Conservation (phyloP, 2,797 vertebrate species). For the Prionace glauca region DNA sequence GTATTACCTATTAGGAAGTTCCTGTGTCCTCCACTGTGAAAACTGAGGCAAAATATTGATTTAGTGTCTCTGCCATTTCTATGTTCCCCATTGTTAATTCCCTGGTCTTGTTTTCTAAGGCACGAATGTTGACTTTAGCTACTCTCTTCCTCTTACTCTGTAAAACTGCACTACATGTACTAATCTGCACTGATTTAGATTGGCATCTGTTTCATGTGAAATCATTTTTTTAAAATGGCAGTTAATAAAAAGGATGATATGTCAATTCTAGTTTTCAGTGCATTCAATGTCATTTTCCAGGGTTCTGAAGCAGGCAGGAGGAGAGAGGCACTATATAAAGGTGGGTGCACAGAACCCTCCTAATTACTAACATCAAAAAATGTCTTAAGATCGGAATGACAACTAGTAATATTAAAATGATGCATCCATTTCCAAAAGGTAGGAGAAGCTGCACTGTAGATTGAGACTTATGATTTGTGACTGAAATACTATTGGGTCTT, state of each 20-base stretch:
- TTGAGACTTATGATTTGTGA: background rate
- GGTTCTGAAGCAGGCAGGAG: background rate
- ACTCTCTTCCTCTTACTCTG: no score
- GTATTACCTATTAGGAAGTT: no score
- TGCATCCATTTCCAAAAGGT: background rate
- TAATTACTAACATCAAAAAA: background rate
- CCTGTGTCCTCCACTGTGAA: no score
- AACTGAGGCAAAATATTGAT: no score
- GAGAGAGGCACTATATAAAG: background rate
- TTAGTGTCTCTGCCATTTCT: no score
- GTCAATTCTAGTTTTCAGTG: background rate
- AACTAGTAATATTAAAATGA: background rate
- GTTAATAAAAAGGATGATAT: background rate
- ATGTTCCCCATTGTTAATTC: no score
- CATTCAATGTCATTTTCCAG: background rate
- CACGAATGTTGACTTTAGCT: no score
- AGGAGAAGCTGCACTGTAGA: background rate
- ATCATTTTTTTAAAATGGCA: background rate
- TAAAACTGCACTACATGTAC: no score
- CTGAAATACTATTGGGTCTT: background rate
- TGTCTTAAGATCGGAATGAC: no score
- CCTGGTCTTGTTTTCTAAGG: no score
- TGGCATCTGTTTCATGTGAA: background rate
- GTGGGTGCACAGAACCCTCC: background rate
- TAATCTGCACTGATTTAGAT: background rate